Base-by-base conservation (phyloP, 1,140 invertebrate genomes). In the Theocolax elegans region DNA sequence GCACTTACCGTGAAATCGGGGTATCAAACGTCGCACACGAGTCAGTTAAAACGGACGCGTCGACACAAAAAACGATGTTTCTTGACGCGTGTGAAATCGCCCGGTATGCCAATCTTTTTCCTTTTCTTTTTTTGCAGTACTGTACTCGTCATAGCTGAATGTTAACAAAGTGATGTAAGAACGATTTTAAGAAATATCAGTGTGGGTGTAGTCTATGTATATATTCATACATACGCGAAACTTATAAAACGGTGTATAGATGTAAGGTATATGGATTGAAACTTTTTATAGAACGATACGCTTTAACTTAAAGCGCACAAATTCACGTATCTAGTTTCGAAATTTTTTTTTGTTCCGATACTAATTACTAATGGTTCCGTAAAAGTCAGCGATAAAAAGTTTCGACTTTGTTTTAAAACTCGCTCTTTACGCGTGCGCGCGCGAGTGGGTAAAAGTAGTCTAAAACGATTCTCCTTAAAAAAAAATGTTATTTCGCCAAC, bases 341-440 rank as follows among this genome's bases (percentile, higher is more conserved):
- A 17, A 35, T 35, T 54, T 8, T 31, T 25, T 40, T 25, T n/a
- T 44, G 1, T 27, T 27, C 8, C 1, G 19, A 19, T 60, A 42
- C 58, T 46, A 60, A 60, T 60, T 29, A 29, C 40, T 17, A 29
- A 60, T 60, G n/a, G 40, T 60, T 44, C 58, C 21, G 35, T 23
- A 21, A 35, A 42, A 59, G 35, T 59, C 8, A 21, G 38, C 56
- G 58, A 60, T 60, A 60, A 60, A 58, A 29, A 12, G 23, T 29
- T 4, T n/a, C 13, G 46, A 60, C 58, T 60, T 60, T 60, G 40
- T 46, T 60, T n/a, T 7, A n/a, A 46, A 60, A 60, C 40, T 60
- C 56, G 19, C 48, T 13, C 42, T 13, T n/a, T 49, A 23, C 48
- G 48, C 48, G 17, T 23, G 17, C 0, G 19, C 48, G 48, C 8